Percentiles rank a stretch among this genome's conserved stretches.
Conservation (phyloP, 2,888 invertebrate species). For the Platynereis dumerilii region DNA sequence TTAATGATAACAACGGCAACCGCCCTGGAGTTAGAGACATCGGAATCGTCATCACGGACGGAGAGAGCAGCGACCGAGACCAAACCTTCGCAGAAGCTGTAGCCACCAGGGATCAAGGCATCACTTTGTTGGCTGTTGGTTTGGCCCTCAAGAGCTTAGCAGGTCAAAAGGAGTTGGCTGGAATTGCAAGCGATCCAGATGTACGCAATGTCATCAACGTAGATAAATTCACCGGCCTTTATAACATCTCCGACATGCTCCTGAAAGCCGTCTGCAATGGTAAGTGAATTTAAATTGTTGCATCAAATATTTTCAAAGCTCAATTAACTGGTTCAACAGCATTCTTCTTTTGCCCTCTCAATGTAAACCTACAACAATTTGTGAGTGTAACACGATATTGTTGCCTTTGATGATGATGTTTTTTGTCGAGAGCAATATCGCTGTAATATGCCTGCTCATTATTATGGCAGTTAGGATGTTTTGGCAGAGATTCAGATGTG, state of each 20-base stretch:
- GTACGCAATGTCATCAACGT: constrained; percentile 48
- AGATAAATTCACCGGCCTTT: constrained; percentile 44
- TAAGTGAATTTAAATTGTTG: constrained; percentile 29
- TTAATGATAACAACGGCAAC: constrained; percentile 40
- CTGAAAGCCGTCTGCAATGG: constrained; percentile 52
- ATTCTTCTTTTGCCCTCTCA: no score
- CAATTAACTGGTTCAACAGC: no score
- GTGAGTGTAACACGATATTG: no score
- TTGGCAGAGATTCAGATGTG: not conserved
- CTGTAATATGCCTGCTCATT: no score
- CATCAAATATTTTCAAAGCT: no score
- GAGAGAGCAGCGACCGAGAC: constrained; percentile 17
- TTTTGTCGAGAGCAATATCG: no score
- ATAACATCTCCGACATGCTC: constrained; percentile 42
- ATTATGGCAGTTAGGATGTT: not conserved
- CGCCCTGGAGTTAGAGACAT: constrained; percentile 46
- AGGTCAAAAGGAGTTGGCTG: constrained; percentile 41
- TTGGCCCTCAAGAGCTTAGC: constrained; percentile 21
- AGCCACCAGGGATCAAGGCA: constrained; percentile 20
- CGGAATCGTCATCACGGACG: constrained; percentile 47
- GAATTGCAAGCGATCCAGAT: constrained; percentile 51
- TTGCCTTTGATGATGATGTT: no score
- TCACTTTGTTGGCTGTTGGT: constrained; percentile 33
- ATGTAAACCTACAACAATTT: no score
- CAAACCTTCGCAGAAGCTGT: constrained; percentile 23